Evolutionary conservation across 1,140 invertebrate genomes (phyloP).

Genomic region (Elymnias hypermnestra): DNA sequence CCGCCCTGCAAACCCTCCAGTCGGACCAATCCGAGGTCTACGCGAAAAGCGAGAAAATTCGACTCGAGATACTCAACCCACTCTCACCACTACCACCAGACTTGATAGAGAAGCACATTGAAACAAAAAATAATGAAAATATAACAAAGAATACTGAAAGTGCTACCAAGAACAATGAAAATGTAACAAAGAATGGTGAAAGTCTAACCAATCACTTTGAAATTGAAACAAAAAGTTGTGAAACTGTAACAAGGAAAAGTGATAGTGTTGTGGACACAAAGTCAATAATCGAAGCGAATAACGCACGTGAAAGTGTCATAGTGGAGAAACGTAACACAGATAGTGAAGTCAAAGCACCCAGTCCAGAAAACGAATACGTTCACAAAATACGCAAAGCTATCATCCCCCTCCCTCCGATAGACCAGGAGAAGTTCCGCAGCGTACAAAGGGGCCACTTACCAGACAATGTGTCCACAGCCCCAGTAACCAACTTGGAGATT

Average conservation of each 20-base stretch:
- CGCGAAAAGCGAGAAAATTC: constrained; percentile 40
- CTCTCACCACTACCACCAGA: constrained; percentile 46
- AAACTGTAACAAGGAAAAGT: constrained; percentile 4
- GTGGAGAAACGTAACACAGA: constrained; percentile 38
- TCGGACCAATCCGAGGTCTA: constrained; percentile 14
- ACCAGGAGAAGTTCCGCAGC: constrained; percentile 40
- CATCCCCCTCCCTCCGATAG: constrained; percentile 52
- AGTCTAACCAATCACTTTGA: not conserved
- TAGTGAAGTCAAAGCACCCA: constrained; percentile 29
- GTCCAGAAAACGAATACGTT: constrained; percentile 42
- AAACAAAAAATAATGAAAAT: too few relatives aligned
- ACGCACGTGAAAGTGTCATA: constrained; percentile 60
- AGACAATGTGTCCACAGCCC: constrained; percentile 15
- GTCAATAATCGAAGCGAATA: constrained; percentile 60
- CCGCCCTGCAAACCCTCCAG: constrained; percentile 33
- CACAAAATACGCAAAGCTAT: constrained; percentile 59
- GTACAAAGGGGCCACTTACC: constrained; percentile 28
- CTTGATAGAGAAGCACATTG: constrained; percentile 50
- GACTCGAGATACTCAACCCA: constrained; percentile 48
- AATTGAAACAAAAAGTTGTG: too few relatives aligned
- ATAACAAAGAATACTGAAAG: too few relatives aligned
- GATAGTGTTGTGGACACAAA: constrained; percentile 40
- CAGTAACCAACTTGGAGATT: constrained; percentile 49
- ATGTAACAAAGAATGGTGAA: not conserved
- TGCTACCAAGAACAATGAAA: too few relatives aligned